Percentiles rank a stretch among this genome's conserved stretches.
Evolutionary conservation across 2,113 vertebrate genomes (phyloP).

Genomic region (Orcinus orca): DNA sequence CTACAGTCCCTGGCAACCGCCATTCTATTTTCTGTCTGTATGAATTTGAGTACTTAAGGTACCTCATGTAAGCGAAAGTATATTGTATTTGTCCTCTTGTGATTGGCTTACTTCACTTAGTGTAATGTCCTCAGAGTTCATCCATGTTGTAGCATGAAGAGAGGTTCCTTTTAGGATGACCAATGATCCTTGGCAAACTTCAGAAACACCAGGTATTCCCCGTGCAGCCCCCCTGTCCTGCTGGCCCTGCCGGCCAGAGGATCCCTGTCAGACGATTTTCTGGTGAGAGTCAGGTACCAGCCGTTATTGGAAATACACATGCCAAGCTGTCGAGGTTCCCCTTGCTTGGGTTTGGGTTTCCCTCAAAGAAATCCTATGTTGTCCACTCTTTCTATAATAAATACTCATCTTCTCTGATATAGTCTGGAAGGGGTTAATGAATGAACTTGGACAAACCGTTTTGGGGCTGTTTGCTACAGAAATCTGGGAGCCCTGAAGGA

Average conservation of each 20-base stretch:
- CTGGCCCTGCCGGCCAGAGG: neutral
- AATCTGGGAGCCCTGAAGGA: neutral
- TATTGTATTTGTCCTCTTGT: neutral
- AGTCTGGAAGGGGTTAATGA: neutral
- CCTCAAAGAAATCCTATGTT: neutral
- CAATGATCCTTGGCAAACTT: neutral
- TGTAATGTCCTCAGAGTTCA: neutral
- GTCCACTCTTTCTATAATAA: neutral
- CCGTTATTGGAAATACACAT: neutral
- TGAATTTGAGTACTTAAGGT: neutral
- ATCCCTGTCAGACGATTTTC: neutral
- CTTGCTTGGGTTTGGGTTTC: neutral
- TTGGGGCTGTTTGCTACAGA: neutral
- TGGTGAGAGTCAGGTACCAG: neutral
- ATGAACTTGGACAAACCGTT: neutral
- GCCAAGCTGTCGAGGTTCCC: neutral
- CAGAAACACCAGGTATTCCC: neutral
- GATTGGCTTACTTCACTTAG: neutral
- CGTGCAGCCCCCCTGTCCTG: accelerated
- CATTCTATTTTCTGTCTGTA: neutral
- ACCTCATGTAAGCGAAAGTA: neutral
- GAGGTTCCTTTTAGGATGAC: neutral
- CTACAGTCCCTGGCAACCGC: neutral
- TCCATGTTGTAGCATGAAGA: neutral
- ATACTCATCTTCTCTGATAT: neutral